Conservation (phyloP, 2,888 invertebrate species). For the Zonitis immaculata region DNA sequence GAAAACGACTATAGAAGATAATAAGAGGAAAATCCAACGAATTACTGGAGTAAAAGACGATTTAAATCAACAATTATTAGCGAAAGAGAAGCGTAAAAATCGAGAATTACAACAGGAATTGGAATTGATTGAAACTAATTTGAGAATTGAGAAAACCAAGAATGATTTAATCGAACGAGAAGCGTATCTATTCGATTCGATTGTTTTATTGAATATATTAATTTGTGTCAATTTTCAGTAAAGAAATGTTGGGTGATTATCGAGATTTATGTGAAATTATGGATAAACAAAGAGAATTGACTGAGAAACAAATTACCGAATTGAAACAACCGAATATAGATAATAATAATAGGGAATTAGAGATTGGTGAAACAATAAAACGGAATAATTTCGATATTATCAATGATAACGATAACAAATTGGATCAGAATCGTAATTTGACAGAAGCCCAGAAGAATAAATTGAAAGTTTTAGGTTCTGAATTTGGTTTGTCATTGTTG, state of each 20-base stretch:
- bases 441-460: slow-evolving; percentile 60
- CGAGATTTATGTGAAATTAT: slow-evolving; percentile 58
- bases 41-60: slow-evolving; percentile 36
- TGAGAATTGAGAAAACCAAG: slow-evolving; percentile 36
- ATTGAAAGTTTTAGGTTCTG: slow-evolving; percentile 57
- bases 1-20: slow-evolving; percentile 31
- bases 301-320: slow-evolving; percentile 41
- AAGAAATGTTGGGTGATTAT: slow-evolving; percentile 60
- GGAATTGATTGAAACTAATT: slow-evolving; percentile 31
- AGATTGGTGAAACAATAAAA: slow-evolving; percentile 48
- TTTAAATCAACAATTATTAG: slow-evolving; percentile 27
- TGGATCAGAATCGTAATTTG: slow-evolving; percentile 46
- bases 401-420: slow-evolving; percentile 10
- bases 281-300: slow-evolving; percentile 50
- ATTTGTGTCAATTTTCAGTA: slow-evolving; percentile 47
- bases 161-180: slow-evolving; percentile 42
- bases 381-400: slow-evolving; percentile 50
- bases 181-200: slow-evolving; percentile 37
- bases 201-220: not conserved
- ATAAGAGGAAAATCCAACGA: slow-evolving; percentile 37
- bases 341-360: slow-evolving; percentile 20
- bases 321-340: slow-evolving; percentile 41
- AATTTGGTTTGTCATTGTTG: slow-evolving; percentile 50
- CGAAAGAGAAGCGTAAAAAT: slow-evolving; percentile 35
- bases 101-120: slow-evolving; percentile 41